A percentile compares a stretch with the other conserved stretches of the same genome.
Conservation (phyloP, 1,140 invertebrate species). For the Hermetia illucens region DNA sequence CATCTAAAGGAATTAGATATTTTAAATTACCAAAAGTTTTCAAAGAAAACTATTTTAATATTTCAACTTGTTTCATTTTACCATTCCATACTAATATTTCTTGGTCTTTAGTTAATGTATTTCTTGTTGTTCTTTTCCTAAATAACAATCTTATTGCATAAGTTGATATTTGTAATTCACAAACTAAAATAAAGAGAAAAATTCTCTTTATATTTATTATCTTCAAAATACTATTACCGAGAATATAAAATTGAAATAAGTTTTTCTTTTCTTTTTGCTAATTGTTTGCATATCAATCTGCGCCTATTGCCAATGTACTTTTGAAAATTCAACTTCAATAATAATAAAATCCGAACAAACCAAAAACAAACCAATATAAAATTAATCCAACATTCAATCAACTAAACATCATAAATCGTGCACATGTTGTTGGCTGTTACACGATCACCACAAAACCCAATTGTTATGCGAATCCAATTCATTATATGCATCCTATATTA, state of each 20-base stretch:
- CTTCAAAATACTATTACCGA: too few relatives aligned
- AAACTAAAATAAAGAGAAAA: not conserved
- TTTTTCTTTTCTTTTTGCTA: slow-evolving; percentile 2
- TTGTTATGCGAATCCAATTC: not conserved
- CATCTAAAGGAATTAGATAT: too few relatives aligned
- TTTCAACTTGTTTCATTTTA: not conserved
- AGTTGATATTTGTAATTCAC: slow-evolving; percentile 1
- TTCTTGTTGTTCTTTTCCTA: not conserved
- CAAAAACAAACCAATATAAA: not conserved
- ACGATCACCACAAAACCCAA: not conserved
- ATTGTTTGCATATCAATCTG: not conserved
- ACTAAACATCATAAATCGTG: not conserved
- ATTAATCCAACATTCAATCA: not conserved
- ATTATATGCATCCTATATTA: too few relatives aligned
- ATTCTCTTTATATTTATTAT: not conserved
- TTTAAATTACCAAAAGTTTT: too few relatives aligned
- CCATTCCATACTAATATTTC: not conserved
- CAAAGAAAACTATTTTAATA: too few relatives aligned
- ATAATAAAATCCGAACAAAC: not conserved
- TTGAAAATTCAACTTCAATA: not conserved
- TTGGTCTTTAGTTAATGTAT: not conserved
- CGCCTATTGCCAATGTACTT: too few relatives aligned
- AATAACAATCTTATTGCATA: not conserved
- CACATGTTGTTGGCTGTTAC: not conserved
- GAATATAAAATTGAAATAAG: slow-evolving; percentile 1